phyloP scores from a whole-genome alignment of 2,113 vertebrate genomes.

The Leiothrix lutea region DNA sequence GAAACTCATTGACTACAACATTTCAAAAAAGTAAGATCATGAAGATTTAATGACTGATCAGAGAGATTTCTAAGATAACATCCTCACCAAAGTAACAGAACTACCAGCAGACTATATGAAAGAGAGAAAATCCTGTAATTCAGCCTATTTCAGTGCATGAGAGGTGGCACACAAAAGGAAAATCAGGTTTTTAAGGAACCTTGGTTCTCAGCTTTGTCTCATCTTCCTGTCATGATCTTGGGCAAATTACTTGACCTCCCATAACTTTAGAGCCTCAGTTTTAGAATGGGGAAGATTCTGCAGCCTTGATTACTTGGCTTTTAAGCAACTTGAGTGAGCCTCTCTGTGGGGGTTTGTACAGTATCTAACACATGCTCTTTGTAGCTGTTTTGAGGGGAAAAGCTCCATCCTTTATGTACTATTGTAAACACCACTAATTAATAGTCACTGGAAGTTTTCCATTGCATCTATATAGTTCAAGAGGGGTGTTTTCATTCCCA shows the following conservation, averaged over 20 bases:
- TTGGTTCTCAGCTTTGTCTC: not conserved
- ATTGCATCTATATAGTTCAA: not conserved
- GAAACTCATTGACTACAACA: not conserved
- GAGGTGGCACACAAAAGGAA: not conserved
- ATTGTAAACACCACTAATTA: not conserved
- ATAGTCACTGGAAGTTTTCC: not conserved
- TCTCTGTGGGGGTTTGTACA: not conserved
- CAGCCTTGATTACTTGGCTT: not conserved
- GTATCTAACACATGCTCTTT: not conserved
- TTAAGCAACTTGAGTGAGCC: not conserved
- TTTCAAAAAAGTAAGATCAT: not conserved
- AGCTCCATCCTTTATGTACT: not conserved
- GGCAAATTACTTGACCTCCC: not conserved
- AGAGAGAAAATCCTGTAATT: not conserved
- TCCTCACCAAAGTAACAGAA: not conserved
- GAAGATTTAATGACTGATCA: not conserved
- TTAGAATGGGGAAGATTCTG: not conserved
- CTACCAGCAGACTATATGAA: not conserved
- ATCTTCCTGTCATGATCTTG: not conserved
- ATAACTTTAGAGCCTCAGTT: not conserved
- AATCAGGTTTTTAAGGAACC: not conserved
- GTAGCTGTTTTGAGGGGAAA: not conserved
- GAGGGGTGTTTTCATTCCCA: not conserved
- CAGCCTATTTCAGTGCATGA: not conserved
- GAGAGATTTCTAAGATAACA: not conserved